Percentiles rank a stretch among this genome's conserved stretches.
Evolutionary conservation across 2,888 invertebrate species (phyloP).

Genomic region (Heteropelma amictum): DNA sequence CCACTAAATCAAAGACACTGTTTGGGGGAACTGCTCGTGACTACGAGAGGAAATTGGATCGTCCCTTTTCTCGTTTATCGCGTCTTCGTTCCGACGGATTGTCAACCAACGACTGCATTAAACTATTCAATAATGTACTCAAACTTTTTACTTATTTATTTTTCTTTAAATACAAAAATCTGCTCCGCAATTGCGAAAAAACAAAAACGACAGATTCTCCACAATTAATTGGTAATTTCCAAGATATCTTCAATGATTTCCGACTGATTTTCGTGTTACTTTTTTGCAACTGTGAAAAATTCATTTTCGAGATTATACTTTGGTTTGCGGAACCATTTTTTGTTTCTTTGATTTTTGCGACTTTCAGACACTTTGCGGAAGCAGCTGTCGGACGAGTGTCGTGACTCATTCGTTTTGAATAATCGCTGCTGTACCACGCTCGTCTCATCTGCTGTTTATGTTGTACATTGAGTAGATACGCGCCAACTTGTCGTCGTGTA

Average conservation of each 20-base stretch:
- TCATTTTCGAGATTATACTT: too few relatives aligned
- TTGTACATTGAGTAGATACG: slow-evolving; percentile 41
- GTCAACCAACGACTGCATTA: slow-evolving; percentile 7
- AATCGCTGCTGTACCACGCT: slow-evolving; percentile 43
- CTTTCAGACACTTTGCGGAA: slow-evolving; percentile 22
- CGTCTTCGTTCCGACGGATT: slow-evolving; percentile 26
- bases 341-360: background rate
- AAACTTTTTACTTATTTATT: background rate
- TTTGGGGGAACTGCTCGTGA: slow-evolving; percentile 29
- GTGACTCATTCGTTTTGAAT: slow-evolving; percentile 53
- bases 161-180: too few relatives aligned
- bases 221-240: too few relatives aligned
- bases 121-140: slow-evolving; percentile 14
- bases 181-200: background rate
- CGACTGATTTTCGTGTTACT: too few relatives aligned
- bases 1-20: slow-evolving; percentile 34
- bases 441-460: slow-evolving; percentile 55
- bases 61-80: slow-evolving; percentile 25
- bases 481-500: slow-evolving; percentile 45
- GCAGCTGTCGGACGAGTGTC: slow-evolving; percentile 24
- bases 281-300: too few relatives aligned
- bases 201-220: background rate
- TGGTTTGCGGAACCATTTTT: too few relatives aligned
- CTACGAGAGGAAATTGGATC: slow-evolving; percentile 39
- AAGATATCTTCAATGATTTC: too few relatives aligned